Percentiles rank a stretch among this genome's conserved stretches.
These are phyloP conservation scores for Smithornis capensis DNA, from an alignment of 2,113 vertebrate species.

Conservation along the genomic window DNA sequence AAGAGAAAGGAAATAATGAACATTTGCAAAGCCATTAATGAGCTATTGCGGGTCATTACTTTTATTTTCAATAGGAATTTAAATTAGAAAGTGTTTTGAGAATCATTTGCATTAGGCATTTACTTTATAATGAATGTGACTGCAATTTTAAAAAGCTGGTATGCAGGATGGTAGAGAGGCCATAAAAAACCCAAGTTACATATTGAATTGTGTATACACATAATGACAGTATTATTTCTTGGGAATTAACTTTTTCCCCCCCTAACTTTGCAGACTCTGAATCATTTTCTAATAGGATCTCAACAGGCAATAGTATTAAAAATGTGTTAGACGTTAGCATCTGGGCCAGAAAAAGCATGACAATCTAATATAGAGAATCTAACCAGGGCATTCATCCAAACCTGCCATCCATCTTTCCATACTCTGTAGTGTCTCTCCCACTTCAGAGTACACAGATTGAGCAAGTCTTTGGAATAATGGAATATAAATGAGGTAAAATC, in stretches of 20 bases:
- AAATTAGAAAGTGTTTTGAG: conserved; percentile 47
- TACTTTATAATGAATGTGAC: conserved; percentile 21
- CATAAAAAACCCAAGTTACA: conserved; percentile 14
- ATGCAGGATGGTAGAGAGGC: background rate
- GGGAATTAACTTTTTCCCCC: background rate
- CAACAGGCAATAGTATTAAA: conserved; percentile 35
- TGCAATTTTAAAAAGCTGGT: conserved; percentile 20
- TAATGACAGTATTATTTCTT: conserved; percentile 49
- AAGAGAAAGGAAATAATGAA: conserved; percentile 11
- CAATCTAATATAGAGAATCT: conserved; percentile 9
- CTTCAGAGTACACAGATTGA: conserved; percentile 19
- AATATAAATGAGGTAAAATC: conserved; percentile 39
- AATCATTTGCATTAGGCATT: conserved; percentile 27
- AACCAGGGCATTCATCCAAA: conserved; percentile 39
- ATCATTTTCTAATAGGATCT: conserved; percentile 55
- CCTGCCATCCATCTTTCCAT: conserved; percentile 44
- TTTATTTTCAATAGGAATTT: conserved; percentile 42
- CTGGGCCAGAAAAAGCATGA: conserved; percentile 39
- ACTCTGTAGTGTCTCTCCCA: conserved; percentile 24
- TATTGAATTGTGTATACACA: conserved; percentile 42
- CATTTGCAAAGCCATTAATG: conserved; percentile 15
- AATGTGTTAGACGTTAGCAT: conserved; percentile 36
- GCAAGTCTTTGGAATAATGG: conserved; percentile 47
- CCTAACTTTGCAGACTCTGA: conserved; percentile 26
- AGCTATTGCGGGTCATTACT: conserved; percentile 25